Evolutionary conservation across 2,797 vertebrate genomes (phyloP).

Genomic region (Percopsis omiscomaycus): DNA sequence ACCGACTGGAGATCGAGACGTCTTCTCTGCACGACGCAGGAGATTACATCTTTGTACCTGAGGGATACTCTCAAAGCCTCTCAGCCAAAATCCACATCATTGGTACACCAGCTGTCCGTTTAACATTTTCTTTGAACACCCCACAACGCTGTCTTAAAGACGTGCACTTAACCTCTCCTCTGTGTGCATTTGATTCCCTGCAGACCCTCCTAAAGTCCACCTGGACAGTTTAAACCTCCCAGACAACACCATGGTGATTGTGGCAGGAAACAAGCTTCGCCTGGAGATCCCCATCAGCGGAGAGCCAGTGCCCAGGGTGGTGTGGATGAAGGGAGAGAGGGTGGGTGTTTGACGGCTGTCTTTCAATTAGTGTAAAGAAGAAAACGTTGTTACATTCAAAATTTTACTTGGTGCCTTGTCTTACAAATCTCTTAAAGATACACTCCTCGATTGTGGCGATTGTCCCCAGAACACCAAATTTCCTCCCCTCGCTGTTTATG

Average conservation of each 20-base stretch:
- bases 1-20: conserved; percentile 84
- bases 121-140: too few species aligned
- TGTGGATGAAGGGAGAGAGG: conserved; percentile 96
- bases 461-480: too few species aligned
- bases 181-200: conserved; percentile 12
- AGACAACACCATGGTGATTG: conserved; percentile 89
- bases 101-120: conserved; percentile 73
- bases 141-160: too few species aligned
- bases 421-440: too few species aligned
- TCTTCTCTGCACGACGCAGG: conserved; percentile 87
- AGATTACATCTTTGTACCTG: conserved; percentile 94
- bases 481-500: too few species aligned
- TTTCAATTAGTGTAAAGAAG: too few species aligned
- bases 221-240: conserved; percentile 89
- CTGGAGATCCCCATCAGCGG: conserved; percentile 93
- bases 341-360: conserved; percentile 65
- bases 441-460: too few species aligned
- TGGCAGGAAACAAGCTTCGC: conserved; percentile 95
- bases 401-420: too few species aligned
- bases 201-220: conserved; percentile 92
- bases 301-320: conserved; percentile 90
- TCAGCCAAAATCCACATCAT: conserved; percentile 89
- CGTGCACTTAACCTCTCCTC: too few species aligned
- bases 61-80: conserved; percentile 89
- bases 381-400: too few species aligned